Percentiles rank a stretch among this genome's conserved stretches.
Conservation (phyloP, 2,797 vertebrate genomes). For the Eremophila alpestris region DNA sequence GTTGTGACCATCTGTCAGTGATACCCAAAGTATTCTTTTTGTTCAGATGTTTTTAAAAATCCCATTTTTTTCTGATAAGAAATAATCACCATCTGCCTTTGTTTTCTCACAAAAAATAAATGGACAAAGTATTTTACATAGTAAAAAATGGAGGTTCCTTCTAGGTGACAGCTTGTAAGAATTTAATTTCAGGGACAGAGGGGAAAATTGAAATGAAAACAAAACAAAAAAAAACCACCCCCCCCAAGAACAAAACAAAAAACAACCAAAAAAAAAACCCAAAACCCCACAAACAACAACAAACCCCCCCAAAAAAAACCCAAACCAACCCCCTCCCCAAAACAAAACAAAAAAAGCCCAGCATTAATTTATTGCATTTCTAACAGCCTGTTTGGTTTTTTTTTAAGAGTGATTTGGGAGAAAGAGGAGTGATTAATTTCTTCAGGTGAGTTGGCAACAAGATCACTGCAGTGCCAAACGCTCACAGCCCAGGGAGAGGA, state of each 20-base stretch:
- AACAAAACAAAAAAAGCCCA: background rate
- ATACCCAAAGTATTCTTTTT: background rate
- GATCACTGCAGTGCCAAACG: background rate
- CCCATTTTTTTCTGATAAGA: background rate
- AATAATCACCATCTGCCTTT: background rate
- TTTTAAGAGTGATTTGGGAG: background rate
- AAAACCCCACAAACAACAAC: no score
- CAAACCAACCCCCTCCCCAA: no score
- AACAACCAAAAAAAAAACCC: no score
- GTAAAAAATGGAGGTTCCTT: background rate
- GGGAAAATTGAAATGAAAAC: background rate
- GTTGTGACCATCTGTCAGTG: background rate
- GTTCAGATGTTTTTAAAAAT: background rate
- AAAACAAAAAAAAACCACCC: background rate
- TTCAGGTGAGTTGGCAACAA: background rate
- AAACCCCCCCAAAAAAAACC: no score
- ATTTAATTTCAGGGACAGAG: background rate
- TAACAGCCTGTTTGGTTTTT: fast-evolving
- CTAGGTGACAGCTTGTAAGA: background rate
- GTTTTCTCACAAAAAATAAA: background rate
- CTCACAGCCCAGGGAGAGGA: background rate
- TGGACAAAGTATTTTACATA: background rate
- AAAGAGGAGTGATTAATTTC: background rate
- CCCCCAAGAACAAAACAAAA: no score
- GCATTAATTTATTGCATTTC: background rate